Evolutionary conservation across 2,888 invertebrate genomes (phyloP).

Genomic region (Leptopilina drosophilae): DNA sequence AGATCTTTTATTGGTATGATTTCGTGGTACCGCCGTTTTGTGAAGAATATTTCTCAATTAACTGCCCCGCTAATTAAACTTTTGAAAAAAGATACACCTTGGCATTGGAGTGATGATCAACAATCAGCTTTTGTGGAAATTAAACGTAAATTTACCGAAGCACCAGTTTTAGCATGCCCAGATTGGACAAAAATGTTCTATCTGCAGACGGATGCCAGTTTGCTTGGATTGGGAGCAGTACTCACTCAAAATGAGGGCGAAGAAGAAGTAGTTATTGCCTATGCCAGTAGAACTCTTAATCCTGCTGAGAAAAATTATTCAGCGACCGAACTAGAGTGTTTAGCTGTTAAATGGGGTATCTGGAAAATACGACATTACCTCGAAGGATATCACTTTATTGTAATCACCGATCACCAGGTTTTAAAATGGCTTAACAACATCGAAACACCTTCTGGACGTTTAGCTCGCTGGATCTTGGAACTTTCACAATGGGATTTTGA

Average conservation of each 20-base stretch:
- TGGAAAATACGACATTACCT: slow-evolving; percentile 40
- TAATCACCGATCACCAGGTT: slow-evolving; percentile 27
- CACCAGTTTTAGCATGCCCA: slow-evolving; percentile 44
- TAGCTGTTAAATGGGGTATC: slow-evolving; percentile 18
- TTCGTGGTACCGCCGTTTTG: slow-evolving; percentile 57
- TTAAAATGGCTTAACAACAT: slow-evolving; percentile 28
- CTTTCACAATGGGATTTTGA: slow-evolving; percentile 30
- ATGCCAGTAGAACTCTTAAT: slow-evolving; percentile 46
- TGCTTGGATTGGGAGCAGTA: slow-evolving; percentile 42
- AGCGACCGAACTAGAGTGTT: slow-evolving; percentile 39
- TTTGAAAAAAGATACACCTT: slow-evolving; percentile 26
- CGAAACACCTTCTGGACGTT: slow-evolving; percentile 14
- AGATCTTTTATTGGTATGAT: slow-evolving; percentile 58
- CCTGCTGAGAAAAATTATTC: slow-evolving; percentile 40
- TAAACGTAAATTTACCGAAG: slow-evolving; percentile 24
- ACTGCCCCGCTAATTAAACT: slow-evolving; percentile 39
- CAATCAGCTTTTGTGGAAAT: slow-evolving; percentile 40
- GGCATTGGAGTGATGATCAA: slow-evolving; percentile 42
- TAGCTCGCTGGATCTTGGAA: slow-evolving; percentile 43
- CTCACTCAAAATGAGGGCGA: slow-evolving; percentile 25
- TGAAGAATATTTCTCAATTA: slow-evolving; percentile 36
- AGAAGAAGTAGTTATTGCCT: slow-evolving; percentile 46
- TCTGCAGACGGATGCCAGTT: slow-evolving; percentile 49
- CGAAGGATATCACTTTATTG: slow-evolving; percentile 29
- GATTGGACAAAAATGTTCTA: slow-evolving; percentile 42